These are phyloP conservation scores for Nerophis lumbriciformis DNA, from an alignment of 2,113 vertebrate species.

Conservation along the genomic window DNA sequence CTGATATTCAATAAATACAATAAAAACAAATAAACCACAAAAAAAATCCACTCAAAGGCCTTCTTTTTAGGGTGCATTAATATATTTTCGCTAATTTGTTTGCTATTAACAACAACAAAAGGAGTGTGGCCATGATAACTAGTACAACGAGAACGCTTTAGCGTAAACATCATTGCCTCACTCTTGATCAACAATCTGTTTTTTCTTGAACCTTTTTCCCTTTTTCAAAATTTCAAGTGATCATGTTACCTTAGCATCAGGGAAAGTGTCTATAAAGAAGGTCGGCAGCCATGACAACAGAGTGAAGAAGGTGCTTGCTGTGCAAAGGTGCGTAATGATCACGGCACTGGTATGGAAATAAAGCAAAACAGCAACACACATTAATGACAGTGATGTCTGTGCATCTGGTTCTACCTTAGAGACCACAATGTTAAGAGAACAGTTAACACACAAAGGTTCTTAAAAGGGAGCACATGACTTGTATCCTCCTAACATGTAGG, in stretches of 20 bases:
- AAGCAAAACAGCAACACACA: slow-evolving; percentile 23
- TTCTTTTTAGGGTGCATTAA: not conserved
- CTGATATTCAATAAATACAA: too few relatives aligned
- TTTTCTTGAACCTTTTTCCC: not conserved
- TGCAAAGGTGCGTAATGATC: slow-evolving; percentile 85
- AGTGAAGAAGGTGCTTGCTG: slow-evolving; percentile 88
- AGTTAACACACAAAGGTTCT: slow-evolving; percentile 12
- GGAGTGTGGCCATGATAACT: not conserved
- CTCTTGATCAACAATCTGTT: not conserved
- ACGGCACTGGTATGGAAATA: slow-evolving; percentile 75
- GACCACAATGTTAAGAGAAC: not conserved
- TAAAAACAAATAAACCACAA: too few relatives aligned
- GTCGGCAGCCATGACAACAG: slow-evolving; percentile 95
- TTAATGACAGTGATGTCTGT: slow-evolving; percentile 4
- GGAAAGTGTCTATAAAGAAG: slow-evolving; percentile 91
- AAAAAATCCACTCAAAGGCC: too few relatives aligned
- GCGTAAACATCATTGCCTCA: not conserved
- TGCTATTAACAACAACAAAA: not conserved
- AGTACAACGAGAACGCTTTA: not conserved
- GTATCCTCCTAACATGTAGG: slow-evolving; percentile 20
- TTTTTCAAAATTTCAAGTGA: not conserved
- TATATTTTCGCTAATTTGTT: not conserved
- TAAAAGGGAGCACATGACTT: slow-evolving; percentile 19
- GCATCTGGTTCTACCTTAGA: not conserved
- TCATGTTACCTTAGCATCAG: slow-evolving; percentile 82